Conservation (phyloP, 2,797 vertebrate genomes). For the Eidolon dupreanum region DNA sequence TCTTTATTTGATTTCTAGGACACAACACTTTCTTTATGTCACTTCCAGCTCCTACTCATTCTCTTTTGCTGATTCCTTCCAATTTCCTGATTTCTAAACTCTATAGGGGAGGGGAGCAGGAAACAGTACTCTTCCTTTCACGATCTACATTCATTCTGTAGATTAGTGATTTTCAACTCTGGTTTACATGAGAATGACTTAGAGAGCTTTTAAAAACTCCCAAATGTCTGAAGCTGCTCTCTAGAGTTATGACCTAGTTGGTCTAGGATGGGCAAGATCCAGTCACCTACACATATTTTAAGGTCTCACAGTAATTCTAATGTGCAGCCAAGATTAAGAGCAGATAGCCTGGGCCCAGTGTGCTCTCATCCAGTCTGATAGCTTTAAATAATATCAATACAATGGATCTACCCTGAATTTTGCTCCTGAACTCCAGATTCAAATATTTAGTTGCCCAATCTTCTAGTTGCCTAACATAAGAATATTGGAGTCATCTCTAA, state of each 20-base stretch:
- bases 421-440: constrained; percentile 22
- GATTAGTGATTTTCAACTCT: background rate
- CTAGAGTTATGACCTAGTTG: background rate
- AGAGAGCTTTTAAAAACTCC: constrained; percentile 36
- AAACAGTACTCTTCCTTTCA: constrained; percentile 21
- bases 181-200: background rate
- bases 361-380: background rate
- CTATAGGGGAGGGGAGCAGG: background rate
- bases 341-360: background rate
- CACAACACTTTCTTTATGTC: background rate
- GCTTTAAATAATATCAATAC: constrained; percentile 19
- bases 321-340: background rate
- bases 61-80: background rate
- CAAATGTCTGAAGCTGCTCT: background rate
- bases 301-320: background rate
- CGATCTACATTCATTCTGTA: background rate
- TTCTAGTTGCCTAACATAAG: background rate
- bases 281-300: background rate
- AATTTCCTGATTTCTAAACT: background rate
- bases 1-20: background rate
- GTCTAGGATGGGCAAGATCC: background rate
- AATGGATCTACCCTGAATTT: background rate
- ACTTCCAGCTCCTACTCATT: background rate
- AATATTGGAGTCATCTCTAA: background rate
- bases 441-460: background rate